Base-by-base conservation (phyloP, 2,113 vertebrate species). In the Stigmatopora nigra region DNA sequence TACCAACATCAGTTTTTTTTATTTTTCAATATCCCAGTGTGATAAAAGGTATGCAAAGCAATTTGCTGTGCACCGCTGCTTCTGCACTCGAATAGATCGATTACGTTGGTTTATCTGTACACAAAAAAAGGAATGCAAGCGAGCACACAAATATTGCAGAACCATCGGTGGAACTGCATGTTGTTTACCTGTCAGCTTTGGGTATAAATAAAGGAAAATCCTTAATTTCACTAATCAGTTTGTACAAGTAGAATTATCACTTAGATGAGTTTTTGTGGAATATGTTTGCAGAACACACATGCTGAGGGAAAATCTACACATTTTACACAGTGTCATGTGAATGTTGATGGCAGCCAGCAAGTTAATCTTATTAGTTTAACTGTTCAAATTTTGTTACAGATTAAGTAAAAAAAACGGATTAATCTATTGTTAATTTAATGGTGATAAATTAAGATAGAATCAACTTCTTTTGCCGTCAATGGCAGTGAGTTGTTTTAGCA, bases 1-100 rank as follows among this genome's bases (percentile, higher is more conserved):
- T 80, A 78, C 84, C 73, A 57, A 73, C 72, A 71, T 71, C 69
- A 74, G 81, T 74, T 79, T 48, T 65, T 8, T 64, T 68, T 69
- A 62, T 41, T 64, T 64, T 22, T n/a, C 48, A 57, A 70, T 79
- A 49, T 47, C 64, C 48, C n/a, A 52, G 45, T 67, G 36, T 70
- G 78, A 85, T 79, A 74, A 83, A 85, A 73, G 48, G 51, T 76
- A 78, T 77, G 76, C 73, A 77, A 70, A 79, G 77, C 76, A 78
- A 82, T 84, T 81, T 83, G 76, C 72, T 66, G 75, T 62, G 67
- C 68, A 17, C 13, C 5, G 36, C 68, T 70, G 68, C 73, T 9
- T 61, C 70, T 61, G 52, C 11, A 64, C 72, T 63, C 49, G 63
- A 72, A 13, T 66, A 78, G 80, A 81, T 84, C 80, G 79, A 87